These are phyloP conservation scores for Crenichthys baileyi DNA, from an alignment of 2,797 vertebrate genomes.

Conservation along the genomic window DNA sequence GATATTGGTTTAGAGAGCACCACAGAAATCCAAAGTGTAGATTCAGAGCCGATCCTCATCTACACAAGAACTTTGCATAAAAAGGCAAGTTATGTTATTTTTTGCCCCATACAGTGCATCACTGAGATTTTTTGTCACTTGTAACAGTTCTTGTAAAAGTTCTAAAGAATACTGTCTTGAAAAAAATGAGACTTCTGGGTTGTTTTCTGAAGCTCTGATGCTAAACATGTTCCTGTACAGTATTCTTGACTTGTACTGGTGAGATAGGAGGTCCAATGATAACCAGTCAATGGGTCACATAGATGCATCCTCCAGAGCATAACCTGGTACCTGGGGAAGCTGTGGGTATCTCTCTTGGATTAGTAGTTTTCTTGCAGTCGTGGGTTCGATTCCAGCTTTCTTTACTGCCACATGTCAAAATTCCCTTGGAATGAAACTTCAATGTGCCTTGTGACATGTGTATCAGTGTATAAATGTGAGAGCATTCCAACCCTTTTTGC, in stretches of 20 bases:
- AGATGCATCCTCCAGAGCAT: background rate
- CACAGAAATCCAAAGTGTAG: conserved; percentile 43
- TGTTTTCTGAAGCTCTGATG: background rate
- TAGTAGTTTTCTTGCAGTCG: too few species aligned
- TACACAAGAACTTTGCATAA: conserved; percentile 78
- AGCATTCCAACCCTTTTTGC: background rate
- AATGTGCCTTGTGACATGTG: background rate
- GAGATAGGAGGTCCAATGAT: background rate
- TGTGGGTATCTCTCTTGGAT: background rate
- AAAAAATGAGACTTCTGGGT: background rate
- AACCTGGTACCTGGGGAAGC: background rate
- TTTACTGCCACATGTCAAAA: background rate
- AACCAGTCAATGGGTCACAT: background rate
- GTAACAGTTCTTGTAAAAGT: too few species aligned
- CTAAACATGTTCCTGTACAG: background rate
- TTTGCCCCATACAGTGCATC: background rate
- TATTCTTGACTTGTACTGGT: too few species aligned
- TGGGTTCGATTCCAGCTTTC: too few species aligned
- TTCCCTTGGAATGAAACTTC: background rate
- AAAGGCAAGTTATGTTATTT: conserved; percentile 48
- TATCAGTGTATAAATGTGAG: background rate
- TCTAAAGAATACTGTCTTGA: background rate
- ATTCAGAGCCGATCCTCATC: conserved; percentile 54
- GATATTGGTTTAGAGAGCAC: background rate
- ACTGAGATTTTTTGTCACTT: background rate